A percentile compares a stretch with the other conserved stretches of the same genome.
Evolutionary conservation across 1,140 invertebrate species (phyloP).

Genomic region (Tetragnatha versicolor): DNA sequence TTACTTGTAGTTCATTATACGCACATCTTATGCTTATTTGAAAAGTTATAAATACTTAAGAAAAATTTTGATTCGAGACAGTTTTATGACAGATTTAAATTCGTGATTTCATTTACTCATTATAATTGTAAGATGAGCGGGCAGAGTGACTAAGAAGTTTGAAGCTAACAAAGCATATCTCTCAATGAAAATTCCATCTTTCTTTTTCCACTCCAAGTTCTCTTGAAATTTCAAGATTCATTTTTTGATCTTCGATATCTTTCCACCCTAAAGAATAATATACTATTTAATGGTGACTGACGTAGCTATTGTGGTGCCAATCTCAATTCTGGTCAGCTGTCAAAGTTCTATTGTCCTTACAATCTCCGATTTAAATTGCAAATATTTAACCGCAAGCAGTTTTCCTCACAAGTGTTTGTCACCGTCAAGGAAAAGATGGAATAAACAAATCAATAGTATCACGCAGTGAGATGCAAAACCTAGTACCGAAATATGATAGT

Average conservation of each 20-base stretch:
- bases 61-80: too few relatives aligned
- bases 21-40: too few relatives aligned
- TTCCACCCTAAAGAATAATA: neutral
- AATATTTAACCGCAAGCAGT: slow-evolving; percentile 20
- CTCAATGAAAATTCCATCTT: neutral
- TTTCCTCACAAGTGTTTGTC: slow-evolving; percentile 12
- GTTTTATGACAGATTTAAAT: too few relatives aligned
- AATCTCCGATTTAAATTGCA: slow-evolving; percentile 39
- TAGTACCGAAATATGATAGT: slow-evolving; percentile 8
- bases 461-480: neutral
- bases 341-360: slow-evolving; percentile 16
- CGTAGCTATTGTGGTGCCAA: slow-evolving; percentile 19
- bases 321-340: slow-evolving; percentile 9
- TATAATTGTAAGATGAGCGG: too few relatives aligned
- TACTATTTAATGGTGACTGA: slow-evolving; percentile 9
- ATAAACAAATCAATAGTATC: slow-evolving; percentile 1
- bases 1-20: too few relatives aligned
- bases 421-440: neutral
- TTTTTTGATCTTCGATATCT: slow-evolving; percentile 3
- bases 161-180: too few relatives aligned
- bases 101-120: too few relatives aligned
- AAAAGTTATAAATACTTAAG: too few relatives aligned
- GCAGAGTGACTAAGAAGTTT: too few relatives aligned
- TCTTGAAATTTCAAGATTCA: neutral
- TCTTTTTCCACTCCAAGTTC: neutral